Conservation (phyloP, 2,797 vertebrate genomes). For the Leptodactylus fallax region DNA sequence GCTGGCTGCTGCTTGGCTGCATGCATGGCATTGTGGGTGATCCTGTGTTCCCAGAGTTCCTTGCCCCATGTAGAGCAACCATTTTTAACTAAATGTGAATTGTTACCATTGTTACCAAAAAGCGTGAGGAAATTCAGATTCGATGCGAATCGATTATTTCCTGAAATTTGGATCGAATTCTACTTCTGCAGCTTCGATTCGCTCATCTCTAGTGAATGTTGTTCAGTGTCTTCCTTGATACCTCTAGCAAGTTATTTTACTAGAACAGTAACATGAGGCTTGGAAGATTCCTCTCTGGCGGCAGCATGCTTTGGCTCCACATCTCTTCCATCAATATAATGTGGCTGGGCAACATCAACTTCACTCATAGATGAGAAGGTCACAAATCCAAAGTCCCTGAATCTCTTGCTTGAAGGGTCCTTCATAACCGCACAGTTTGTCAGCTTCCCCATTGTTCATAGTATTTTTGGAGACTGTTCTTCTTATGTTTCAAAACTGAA, state of each 20-base stretch:
- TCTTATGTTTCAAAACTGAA: conserved; percentile 85
- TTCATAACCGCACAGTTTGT: conserved; percentile 86
- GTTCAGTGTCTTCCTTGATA: conserved; percentile 84
- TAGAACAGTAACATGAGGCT: conserved; percentile 82
- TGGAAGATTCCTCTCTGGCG: conserved; percentile 85
- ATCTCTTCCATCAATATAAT: conserved; percentile 83
- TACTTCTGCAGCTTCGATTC: too few relatives aligned
- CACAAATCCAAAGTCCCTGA: conserved; percentile 84
- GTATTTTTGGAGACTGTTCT: conserved; percentile 83
- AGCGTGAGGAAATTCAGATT: too few relatives aligned
- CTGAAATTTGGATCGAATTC: too few relatives aligned
- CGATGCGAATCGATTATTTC: too few relatives aligned
- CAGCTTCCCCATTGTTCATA: conserved; percentile 86
- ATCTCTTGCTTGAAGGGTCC: conserved; percentile 84
- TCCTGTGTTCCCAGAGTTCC: too few relatives aligned
- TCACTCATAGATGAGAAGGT: conserved; percentile 83
- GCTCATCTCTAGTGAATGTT: too few relatives aligned
- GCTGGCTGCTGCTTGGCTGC: too few relatives aligned
- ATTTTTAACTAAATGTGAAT: too few relatives aligned
- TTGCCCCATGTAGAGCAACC: too few relatives aligned
- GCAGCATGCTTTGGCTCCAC: conserved; percentile 84
- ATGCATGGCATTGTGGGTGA: too few relatives aligned
- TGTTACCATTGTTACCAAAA: too few relatives aligned
- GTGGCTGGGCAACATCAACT: conserved; percentile 83
- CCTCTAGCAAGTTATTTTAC: conserved; percentile 85